Evolutionary conservation across 2,113 vertebrate species (phyloP).

Genomic region (Calidris pugnax): DNA sequence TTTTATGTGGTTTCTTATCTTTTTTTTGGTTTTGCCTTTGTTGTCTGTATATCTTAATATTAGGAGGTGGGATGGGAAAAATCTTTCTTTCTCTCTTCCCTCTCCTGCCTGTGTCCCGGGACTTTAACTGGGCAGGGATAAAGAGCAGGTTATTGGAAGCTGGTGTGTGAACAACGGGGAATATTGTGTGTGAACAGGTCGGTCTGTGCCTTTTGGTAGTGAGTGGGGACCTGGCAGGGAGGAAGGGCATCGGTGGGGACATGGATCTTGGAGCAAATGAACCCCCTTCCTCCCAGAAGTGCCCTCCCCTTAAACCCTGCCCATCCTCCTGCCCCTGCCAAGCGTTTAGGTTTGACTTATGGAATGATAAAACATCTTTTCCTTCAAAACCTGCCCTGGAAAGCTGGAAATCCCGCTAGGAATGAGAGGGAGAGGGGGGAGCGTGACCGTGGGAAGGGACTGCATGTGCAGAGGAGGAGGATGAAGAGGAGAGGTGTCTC

Average conservation of each 20-base stretch:
- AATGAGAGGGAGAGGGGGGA: not conserved
- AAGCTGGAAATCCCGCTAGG: not conserved
- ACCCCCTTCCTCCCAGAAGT: not conserved
- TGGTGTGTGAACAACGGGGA: rapidly evolving
- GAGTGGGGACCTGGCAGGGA: not conserved
- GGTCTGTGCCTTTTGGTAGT: not conserved
- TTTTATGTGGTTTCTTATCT: not conserved
- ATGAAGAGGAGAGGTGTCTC: not conserved
- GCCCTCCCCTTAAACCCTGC: not conserved
- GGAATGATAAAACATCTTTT: not conserved
- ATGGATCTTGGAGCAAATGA: not conserved
- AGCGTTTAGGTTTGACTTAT: not conserved
- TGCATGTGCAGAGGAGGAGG: not conserved
- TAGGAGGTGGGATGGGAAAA: not conserved
- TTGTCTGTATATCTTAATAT: not conserved
- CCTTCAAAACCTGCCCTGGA: not conserved
- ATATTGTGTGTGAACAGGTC: not conserved
- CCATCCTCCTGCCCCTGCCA: not conserved
- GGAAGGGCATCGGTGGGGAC: not conserved
- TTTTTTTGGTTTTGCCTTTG: not conserved
- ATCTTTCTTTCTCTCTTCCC: not conserved
- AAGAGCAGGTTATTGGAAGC: not conserved
- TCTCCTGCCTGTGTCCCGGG: not conserved
- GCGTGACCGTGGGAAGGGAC: not conserved
- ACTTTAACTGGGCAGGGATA: not conserved